phyloP scores from a whole-genome alignment of 2,797 vertebrate species.

The Argentina silus region DNA sequence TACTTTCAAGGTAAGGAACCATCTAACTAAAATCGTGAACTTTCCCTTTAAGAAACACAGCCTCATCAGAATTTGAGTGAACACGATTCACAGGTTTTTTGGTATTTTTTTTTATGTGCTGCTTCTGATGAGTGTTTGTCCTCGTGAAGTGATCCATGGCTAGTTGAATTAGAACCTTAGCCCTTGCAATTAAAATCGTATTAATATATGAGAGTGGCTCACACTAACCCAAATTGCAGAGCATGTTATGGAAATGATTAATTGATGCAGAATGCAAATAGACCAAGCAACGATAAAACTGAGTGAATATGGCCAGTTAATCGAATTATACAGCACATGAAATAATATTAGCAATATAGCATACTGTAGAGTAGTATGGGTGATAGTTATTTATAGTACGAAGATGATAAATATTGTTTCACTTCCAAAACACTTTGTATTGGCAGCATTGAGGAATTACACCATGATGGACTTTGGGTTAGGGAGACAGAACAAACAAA shows the following conservation, averaged over 20 bases:
- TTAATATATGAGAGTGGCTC: slow-evolving; percentile 74
- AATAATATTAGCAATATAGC: too few relatives aligned
- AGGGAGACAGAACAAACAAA: slow-evolving; percentile 37
- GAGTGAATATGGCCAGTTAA: slow-evolving; percentile 59
- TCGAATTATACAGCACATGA: slow-evolving; percentile 42
- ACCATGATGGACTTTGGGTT: too few relatives aligned
- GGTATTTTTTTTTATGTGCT: not conserved
- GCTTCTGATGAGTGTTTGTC: slow-evolving; percentile 54
- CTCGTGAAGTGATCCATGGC: slow-evolving; percentile 70
- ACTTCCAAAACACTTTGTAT: too few relatives aligned
- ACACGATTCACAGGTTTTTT: slow-evolving; percentile 15
- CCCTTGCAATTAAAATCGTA: slow-evolving; percentile 74
- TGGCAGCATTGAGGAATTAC: too few relatives aligned
- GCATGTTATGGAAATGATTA: slow-evolving; percentile 67
- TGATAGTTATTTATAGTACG: too few relatives aligned
- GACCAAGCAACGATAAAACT: slow-evolving; percentile 48
- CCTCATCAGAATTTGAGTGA: too few relatives aligned
- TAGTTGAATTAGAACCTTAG: slow-evolving; percentile 71
- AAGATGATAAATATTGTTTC: too few relatives aligned
- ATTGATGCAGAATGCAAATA: slow-evolving; percentile 70
- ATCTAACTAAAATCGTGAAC: too few relatives aligned
- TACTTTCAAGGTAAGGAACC: too few relatives aligned
- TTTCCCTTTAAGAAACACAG: not conserved
- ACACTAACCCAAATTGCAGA: slow-evolving; percentile 72
- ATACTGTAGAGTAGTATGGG: too few relatives aligned